phyloP scores from a whole-genome alignment of 2,797 vertebrate species.

The Labroides dimidiatus region DNA sequence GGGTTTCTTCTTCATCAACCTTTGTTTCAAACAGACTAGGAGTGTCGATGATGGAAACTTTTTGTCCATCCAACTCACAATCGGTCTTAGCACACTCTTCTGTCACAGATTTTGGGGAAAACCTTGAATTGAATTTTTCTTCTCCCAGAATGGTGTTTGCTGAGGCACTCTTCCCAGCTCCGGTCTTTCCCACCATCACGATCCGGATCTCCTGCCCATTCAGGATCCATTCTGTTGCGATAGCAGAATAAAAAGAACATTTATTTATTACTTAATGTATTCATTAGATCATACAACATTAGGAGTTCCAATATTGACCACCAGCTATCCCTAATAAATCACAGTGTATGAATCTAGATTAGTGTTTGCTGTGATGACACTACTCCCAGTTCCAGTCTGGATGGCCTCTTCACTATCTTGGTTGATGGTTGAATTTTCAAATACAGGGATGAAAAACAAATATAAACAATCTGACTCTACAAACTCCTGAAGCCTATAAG shows the following conservation, averaged over 20 bases:
- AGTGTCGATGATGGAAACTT: background rate
- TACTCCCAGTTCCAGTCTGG: too few relatives aligned
- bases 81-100: rapidly evolving
- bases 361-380: too few relatives aligned
- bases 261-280: background rate
- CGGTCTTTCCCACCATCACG: background rate
- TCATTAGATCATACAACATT: background rate
- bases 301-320: too few relatives aligned
- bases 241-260: background rate
- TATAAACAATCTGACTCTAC: too few relatives aligned
- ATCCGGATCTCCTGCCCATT: background rate
- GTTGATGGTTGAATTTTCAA: too few relatives aligned
- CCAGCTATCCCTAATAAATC: too few relatives aligned
- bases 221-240: background rate
- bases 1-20: background rate
- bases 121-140: background rate
- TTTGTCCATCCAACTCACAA: background rate
- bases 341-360: too few relatives aligned
- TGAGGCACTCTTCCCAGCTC: background rate
- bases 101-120: background rate
- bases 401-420: too few relatives aligned
- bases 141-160: background rate
- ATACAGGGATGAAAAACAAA: too few relatives aligned
- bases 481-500: too few relatives aligned
- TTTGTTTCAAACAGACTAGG: background rate